phyloP scores from a whole-genome alignment of 2,888 invertebrate species.

The Torymus texanus region DNA sequence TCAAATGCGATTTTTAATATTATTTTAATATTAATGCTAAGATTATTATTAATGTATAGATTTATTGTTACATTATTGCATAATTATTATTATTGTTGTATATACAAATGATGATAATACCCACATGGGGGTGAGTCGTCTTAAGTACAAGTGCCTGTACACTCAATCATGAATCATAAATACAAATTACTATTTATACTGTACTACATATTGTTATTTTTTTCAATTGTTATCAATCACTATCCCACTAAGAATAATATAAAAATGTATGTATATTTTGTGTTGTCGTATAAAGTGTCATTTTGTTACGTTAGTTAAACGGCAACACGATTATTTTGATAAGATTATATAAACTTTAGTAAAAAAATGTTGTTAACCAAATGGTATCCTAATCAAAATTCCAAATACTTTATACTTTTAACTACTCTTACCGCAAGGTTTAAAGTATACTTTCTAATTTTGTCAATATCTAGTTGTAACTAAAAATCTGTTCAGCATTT shows the following conservation, averaged over 20 bases:
- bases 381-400: too few relatives aligned
- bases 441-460: too few relatives aligned
- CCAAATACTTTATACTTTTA: too few relatives aligned
- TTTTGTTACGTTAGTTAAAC: too few relatives aligned
- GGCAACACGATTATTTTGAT: too few relatives aligned
- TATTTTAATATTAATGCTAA: slow-evolving; percentile 9
- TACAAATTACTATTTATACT: slow-evolving; percentile 61
- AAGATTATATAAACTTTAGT: too few relatives aligned
- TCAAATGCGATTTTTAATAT: slow-evolving; percentile 40
- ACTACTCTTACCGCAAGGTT: too few relatives aligned
- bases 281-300: too few relatives aligned
- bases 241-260: neutral
- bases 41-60: slow-evolving; percentile 20
- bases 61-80: slow-evolving; percentile 28
- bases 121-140: slow-evolving; percentile 54
- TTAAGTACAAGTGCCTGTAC: slow-evolving; percentile 65
- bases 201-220: slow-evolving; percentile 20
- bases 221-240: slow-evolving; percentile 11
- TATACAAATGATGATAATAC: slow-evolving; percentile 26
- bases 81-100: slow-evolving; percentile 28
- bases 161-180: slow-evolving; percentile 60
- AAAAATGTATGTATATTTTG: too few relatives aligned
- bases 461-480: too few relatives aligned
- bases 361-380: too few relatives aligned
- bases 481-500: too few relatives aligned